Evolutionary conservation across 37 sponge, comb jelly and placozoan genomes (phyloP).

Genomic region (Agelas oroides): DNA sequence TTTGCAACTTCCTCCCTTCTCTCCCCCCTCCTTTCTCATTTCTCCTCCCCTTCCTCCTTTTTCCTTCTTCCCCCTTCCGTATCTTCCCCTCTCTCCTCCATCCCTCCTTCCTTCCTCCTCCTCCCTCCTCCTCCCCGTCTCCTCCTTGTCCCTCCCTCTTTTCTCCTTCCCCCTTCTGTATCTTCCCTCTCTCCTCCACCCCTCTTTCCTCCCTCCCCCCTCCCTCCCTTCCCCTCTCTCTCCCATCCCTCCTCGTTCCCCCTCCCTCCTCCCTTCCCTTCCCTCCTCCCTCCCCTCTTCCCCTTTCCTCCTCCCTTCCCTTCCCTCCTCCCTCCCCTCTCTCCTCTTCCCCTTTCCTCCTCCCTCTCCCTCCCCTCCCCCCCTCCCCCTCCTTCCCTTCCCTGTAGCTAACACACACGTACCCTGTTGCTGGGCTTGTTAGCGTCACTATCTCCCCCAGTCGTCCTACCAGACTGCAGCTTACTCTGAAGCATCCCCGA

Average conservation of each 20-base stretch:
- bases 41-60: neutral
- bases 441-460: constrained; percentile 20
- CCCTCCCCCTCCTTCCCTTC: no score
- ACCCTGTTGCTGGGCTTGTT: constrained; percentile 36
- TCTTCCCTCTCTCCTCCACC: neutral
- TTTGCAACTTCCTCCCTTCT: neutral
- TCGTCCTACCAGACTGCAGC: constrained; percentile 3
- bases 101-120: neutral
- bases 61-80: neutral
- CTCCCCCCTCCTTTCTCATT: neutral
- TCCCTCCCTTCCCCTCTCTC: no score
- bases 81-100: neutral
- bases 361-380: no score
- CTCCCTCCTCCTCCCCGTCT: no score
- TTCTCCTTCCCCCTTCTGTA: neutral
- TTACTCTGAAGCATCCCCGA: constrained; percentile 51
- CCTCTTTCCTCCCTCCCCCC: neutral
- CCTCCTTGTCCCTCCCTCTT: neutral
- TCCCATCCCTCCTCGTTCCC: neutral
- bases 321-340: neutral
- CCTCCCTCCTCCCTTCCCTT: neutral
- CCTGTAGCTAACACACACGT: neutral
- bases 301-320: neutral
- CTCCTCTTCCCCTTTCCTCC: neutral
- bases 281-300: no score